A percentile compares a stretch with the other conserved stretches of the same genome.
These are phyloP conservation scores for Aphelenchoides besseyi DNA, from an alignment of 1,140 invertebrate species.

Conservation along the genomic window DNA sequence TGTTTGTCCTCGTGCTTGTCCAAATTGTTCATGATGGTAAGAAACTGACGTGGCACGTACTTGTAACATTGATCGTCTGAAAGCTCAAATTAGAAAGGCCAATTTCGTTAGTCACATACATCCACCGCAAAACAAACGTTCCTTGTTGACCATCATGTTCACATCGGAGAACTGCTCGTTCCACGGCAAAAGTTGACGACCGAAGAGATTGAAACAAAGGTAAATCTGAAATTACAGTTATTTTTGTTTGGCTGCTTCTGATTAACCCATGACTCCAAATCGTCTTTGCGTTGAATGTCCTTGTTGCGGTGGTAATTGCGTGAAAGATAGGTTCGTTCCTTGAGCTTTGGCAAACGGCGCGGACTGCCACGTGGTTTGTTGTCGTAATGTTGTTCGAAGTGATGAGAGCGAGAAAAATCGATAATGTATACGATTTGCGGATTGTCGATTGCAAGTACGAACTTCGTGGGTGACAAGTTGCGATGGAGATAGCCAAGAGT, in stretches of 20 bases:
- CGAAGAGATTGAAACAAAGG: conserved; percentile 23
- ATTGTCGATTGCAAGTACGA: conserved; percentile 7
- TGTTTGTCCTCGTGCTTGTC: conserved; percentile 12
- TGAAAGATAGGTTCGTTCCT: neutral
- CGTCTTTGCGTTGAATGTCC: conserved; percentile 22
- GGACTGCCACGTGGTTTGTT: neutral
- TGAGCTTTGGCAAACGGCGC: neutral
- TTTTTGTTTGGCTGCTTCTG: too few species aligned
- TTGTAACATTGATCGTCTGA: conserved; percentile 18
- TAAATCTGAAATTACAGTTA: too few species aligned
- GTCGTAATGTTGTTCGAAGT: conserved; percentile 16
- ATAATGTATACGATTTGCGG: neutral
- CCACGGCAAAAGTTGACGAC: conserved; percentile 16
- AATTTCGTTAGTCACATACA: neutral
- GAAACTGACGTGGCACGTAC: conserved; percentile 17
- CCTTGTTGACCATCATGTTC: conserved; percentile 15
- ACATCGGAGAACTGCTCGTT: conserved; percentile 7
- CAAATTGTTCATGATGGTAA: conserved; percentile 15
- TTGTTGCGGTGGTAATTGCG: conserved; percentile 20
- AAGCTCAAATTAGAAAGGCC: neutral
- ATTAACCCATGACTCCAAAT: conserved; percentile 22
- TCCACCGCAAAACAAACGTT: conserved; percentile 21
- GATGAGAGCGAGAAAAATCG: conserved; percentile 17
- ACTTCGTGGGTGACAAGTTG: conserved; percentile 14
- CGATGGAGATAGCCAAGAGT: conserved; percentile 22